phyloP scores from a whole-genome alignment of 2,113 vertebrate genomes.

The Oryzias curvinotus region DNA sequence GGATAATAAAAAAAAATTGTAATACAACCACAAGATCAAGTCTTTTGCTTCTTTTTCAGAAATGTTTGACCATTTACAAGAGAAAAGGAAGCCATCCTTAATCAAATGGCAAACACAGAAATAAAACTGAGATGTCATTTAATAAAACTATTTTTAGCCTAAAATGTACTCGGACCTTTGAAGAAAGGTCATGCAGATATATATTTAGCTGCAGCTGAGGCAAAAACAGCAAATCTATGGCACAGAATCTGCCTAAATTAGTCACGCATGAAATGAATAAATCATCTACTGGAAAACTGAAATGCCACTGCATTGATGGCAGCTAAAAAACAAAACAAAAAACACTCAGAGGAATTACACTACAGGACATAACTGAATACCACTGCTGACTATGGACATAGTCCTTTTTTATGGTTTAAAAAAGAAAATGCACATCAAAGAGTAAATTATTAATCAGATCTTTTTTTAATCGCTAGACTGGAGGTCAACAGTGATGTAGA shows the following conservation, averaged over 20 bases:
- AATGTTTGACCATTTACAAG: not conserved
- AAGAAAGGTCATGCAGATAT: constrained; percentile 9
- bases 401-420: too few species aligned
- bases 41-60: too few species aligned
- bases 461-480: too few species aligned
- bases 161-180: constrained; percentile 4
- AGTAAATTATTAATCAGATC: too few species aligned
- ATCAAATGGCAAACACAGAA: constrained; percentile 50
- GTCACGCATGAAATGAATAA: constrained; percentile 60
- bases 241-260: constrained; percentile 49
- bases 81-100: constrained; percentile 37
- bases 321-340: constrained; percentile 1
- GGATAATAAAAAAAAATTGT: too few species aligned
- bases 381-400: too few species aligned
- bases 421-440: too few species aligned
- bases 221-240: constrained; percentile 24
- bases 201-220: constrained; percentile 14
- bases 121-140: constrained; percentile 32
- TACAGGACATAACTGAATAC: too few species aligned
- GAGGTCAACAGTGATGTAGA: too few species aligned
- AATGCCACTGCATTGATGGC: constrained; percentile 16
- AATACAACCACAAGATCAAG: too few species aligned
- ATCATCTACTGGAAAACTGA: constrained; percentile 31
- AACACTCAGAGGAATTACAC: too few species aligned
- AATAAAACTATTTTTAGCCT: constrained; percentile 24